Evolutionary conservation across 2,888 invertebrate genomes (phyloP).

Genomic region (Chrysina gloriosa): DNA sequence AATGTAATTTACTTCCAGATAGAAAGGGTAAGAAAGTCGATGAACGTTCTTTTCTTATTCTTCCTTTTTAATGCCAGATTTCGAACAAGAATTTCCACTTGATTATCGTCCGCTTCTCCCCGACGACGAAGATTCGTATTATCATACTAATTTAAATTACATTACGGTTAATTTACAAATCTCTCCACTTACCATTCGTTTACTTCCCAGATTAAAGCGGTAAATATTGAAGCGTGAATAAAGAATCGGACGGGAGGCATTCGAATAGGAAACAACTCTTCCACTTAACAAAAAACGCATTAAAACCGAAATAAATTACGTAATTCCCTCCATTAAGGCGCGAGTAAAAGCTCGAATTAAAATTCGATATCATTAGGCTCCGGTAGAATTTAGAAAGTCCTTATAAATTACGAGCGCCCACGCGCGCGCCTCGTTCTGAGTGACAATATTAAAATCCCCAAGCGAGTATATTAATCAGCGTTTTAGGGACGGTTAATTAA

Average conservation of each 20-base stretch:
- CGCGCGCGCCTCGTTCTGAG: constrained; percentile 2
- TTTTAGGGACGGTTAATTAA: constrained; percentile 22
- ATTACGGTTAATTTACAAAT: constrained; percentile 30
- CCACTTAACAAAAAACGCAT: constrained; percentile 32
- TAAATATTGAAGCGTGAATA: constrained; percentile 3
- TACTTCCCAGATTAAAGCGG: constrained; percentile 12
- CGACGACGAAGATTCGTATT: not conserved
- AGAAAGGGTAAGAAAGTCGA: not conserved
- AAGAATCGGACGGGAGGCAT: constrained; percentile 7
- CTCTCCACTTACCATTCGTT: constrained; percentile 22
- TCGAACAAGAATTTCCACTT: not conserved
- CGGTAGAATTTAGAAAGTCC: constrained; percentile 33
- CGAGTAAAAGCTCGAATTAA: constrained; percentile 29
- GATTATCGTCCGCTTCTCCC: constrained; percentile 4
- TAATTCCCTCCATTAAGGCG: constrained; percentile 12
- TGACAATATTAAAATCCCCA: constrained; percentile 32
- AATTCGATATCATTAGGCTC: constrained; percentile 24
- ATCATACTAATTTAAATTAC: constrained; percentile 17
- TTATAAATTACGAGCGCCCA: constrained; percentile 29
- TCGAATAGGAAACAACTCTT: constrained; percentile 19
- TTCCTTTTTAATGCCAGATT: too few relatives aligned
- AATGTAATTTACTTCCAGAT: constrained; percentile 8
- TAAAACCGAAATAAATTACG: constrained; percentile 33
- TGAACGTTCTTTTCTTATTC: not conserved
- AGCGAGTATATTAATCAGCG: constrained; percentile 21